Evolutionary conservation across 2,888 invertebrate genomes (phyloP), one percentile per base, ranked within the genome.

Genomic region (Spodoptera exigua): DNA sequence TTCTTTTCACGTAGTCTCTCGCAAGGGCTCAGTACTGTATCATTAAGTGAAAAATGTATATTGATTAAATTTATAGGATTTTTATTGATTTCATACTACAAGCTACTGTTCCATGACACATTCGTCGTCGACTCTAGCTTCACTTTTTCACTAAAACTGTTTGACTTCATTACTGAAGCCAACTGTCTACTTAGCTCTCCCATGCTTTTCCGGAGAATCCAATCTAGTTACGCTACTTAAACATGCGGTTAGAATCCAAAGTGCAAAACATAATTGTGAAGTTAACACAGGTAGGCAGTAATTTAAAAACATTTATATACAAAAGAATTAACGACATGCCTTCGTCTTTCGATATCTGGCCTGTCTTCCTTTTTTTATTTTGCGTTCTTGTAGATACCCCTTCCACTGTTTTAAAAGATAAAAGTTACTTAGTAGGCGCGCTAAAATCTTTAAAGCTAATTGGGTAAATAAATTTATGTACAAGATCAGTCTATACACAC

Each of bases 1-100:
- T 98, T 98, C 86, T 97, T 97, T 80, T 98, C 96, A 3, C 97
- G 95, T 0, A 97, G 90, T 41, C 97, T 94, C 83, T 98, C 98
- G 82, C 98, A 98, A 43, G 97, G 96, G 21, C 97, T 97, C 32
- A 98, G 85, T 2, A 97, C 97, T 94, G 83, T 16, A 71, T 63
- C 3, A 47, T 7, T 1, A 17, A 37, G 4, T 37, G 43, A 51
- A 34, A 21, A n/a, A 16, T 57, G 2, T 36, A 12, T 13, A 36
- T 2, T 27, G 2, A 3, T 9, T 18, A 17, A 3, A 11, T 40
- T 17, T 12, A 17, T 17, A 17, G 17, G 3, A 17, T 12, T 14
- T 7, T 9, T 12, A 35, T 7, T n/a, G n/a, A n/a, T n/a, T n/a
- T n/a, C n/a, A n/a, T n/a, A n/a, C n/a, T n/a, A n/a, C n/a, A n/a